Evolutionary conservation across 2,113 vertebrate genomes (phyloP), one percentile per base, ranked within the genome.

Genomic region (Benthochromis sp.): DNA sequence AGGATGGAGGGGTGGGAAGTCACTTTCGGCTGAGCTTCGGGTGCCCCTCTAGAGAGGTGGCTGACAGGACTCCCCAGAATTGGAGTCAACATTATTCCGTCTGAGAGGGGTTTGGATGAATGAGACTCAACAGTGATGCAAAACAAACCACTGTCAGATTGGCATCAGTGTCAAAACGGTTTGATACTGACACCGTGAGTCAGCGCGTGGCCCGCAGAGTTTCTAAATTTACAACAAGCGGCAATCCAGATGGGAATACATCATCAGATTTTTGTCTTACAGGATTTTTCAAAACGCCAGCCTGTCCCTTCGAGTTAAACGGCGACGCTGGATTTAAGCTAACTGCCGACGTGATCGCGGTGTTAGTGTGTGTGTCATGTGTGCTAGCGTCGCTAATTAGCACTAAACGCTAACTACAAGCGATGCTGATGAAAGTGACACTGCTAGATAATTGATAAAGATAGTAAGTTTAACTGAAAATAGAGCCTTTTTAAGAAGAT

Each of bases 41-140:
- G 76, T 88, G 53, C 88, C 86, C 76, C 19, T 34, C 57, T 69
- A 36, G 86, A 52, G 27, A 90, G 66, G 88, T 86, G 40, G 88
- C 92, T 93, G 92, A 90, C 92, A 92, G 89, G 93, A 85, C 91
- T 84, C 90, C 92, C 91, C 83, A 90, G 91, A 84, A 90, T 84
- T 50, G 63, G 80, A 79, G 90, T 92, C 90, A 90, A 86, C 92
- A 88, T 91, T 92, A 84, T 92, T 86, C 73, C 11, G 80, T 88
- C 61, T 86, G 55, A 86, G 76, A 89, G 81, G 43, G 84, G 53
- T 82, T 79, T 52, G 63, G 86, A 91, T 87, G 86, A 83, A 90
- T 90, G 57, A 63, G 57, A 84, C 86, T 86, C 84, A 86, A 85
- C 54, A 61, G 27, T 2, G 16, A 84, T 66, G 71, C 82, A 85